Evolutionary conservation across 53 echinoderm and acorn worm genomes (phyloP), one percentile per base, ranked within the genome.

Genomic region (Echinarachnius parma): DNA sequence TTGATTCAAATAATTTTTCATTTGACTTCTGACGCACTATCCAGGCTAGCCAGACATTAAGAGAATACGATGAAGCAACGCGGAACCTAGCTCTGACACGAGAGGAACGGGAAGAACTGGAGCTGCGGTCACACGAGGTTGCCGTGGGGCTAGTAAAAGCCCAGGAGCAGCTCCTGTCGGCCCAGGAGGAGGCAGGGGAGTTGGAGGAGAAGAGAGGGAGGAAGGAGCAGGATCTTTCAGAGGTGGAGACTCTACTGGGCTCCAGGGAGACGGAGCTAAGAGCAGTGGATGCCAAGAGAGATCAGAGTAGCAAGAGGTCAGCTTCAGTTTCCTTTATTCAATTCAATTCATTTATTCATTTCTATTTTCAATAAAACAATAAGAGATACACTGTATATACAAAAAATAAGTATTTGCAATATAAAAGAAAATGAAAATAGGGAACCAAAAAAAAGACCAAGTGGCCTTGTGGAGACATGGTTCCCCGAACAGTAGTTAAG

Each of bases 251-350:
- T 9, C 59, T 82, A 0, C 57, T 95, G 2, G 34, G 2, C 13
- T 63, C 58, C 63, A 87, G 82, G 63, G 91, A 91, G 35, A 75
- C 15, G 23, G 84, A 84, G 54, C 78, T 75, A 33, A 84, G 79
- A 66, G 81, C 52, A 4, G 55, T 94, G 61, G 96, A 91, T 16
- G 76, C 80, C 5, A 91, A 84, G 60, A 79, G 62, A 49, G 87
- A 87, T 9, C 76, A 75, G 48, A 75, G 45, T 13, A 44, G 45
- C 20, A 75, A 44, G 42, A 75, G 70, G 59, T 60, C 9, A 76
- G 76, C 4, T 19, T 49, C 53, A 82, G 64, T 76, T 76, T 46
- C 30, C 27, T 36, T 21, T 21, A 14, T 46, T 66, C 26, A 46
- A 1, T 59, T 9, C 14, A n/a, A 20, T 60, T 61, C 30, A 9